Conservation (phyloP, 2,888 invertebrate species). For the Meiosimyza decipiens region DNA sequence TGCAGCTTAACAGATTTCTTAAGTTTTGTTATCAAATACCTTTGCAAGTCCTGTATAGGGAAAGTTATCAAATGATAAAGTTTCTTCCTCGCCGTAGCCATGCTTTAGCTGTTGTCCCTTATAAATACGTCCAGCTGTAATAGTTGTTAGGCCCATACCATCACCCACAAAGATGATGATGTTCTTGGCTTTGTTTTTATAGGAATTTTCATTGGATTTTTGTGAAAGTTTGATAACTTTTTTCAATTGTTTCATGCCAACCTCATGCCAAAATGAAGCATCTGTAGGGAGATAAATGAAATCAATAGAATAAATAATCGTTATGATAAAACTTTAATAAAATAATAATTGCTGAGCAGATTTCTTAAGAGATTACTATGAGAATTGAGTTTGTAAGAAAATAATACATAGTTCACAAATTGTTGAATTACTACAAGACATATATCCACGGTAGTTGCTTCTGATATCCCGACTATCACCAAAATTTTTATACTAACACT, state of each 20-base stretch:
- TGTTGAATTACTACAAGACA: too few relatives aligned
- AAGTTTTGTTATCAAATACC: conserved; percentile 62
- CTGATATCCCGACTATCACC: too few relatives aligned
- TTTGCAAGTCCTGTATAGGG: conserved; percentile 73
- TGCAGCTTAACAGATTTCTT: too few relatives aligned
- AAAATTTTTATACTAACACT: too few relatives aligned
- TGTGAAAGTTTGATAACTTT: conserved; percentile 67
- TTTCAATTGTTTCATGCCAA: conserved; percentile 57
- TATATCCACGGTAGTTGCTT: too few relatives aligned
- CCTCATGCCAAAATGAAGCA: conserved; percentile 57
- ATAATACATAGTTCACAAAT: too few relatives aligned
- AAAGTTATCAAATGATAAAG: conserved; percentile 72
- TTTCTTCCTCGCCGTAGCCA: conserved; percentile 71
- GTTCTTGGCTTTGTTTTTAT: conserved; percentile 69
- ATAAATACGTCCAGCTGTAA: conserved; percentile 74
- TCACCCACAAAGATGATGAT: conserved; percentile 76
- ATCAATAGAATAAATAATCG: too few relatives aligned
- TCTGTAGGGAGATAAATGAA: conserved; percentile 49
- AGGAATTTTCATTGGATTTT: conserved; percentile 55
- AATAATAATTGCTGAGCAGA: too few relatives aligned
- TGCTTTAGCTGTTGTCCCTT: conserved; percentile 69
- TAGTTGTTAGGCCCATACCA: conserved; percentile 75
- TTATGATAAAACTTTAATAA: too few relatives aligned
- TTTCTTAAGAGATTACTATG: too few relatives aligned
- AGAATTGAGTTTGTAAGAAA: too few relatives aligned